phyloP scores from a whole-genome alignment of 2,113 vertebrate species.

The Xenopus tropicalis region DNA sequence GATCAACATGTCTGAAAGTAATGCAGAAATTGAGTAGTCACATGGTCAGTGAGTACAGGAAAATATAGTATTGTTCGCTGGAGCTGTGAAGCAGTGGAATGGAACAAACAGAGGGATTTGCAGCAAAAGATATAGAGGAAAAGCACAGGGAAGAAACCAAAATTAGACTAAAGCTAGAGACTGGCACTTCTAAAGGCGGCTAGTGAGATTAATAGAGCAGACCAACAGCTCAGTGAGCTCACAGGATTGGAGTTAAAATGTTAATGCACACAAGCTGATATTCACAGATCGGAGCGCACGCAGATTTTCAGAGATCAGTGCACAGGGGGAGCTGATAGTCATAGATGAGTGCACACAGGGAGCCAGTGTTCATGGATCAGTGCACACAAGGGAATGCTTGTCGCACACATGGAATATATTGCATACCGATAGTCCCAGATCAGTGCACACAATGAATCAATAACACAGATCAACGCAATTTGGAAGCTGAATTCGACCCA shows the following conservation, averaged over 20 bases:
- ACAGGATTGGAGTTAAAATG: conserved; percentile 19
- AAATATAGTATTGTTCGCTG: conserved; percentile 8
- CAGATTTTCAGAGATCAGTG: neutral
- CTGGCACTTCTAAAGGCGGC: neutral
- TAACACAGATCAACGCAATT: too few species aligned
- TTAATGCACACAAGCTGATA: conserved; percentile 22
- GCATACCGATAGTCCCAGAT: conserved; percentile 14
- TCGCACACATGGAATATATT: neutral
- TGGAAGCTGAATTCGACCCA: too few species aligned
- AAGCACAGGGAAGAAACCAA: neutral
- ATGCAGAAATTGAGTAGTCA: neutral
- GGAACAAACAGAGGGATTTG: conserved; percentile 25
- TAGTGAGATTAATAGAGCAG: conserved; percentile 21
- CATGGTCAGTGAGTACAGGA: neutral
- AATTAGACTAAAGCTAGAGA: conserved; percentile 12
- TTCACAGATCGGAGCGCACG: conserved; percentile 5
- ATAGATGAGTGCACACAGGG: conserved; percentile 7
- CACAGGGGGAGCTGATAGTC: neutral
- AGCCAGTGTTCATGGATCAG: conserved; percentile 11
- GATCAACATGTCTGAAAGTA: neutral
- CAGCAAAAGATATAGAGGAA: conserved; percentile 26
- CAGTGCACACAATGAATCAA: conserved; percentile 12
- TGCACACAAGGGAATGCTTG: neutral
- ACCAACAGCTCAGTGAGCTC: conserved; percentile 4
- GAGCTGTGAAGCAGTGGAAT: conserved; percentile 8